phyloP scores from a whole-genome alignment of 2,888 invertebrate species.

The Formica aserva region DNA sequence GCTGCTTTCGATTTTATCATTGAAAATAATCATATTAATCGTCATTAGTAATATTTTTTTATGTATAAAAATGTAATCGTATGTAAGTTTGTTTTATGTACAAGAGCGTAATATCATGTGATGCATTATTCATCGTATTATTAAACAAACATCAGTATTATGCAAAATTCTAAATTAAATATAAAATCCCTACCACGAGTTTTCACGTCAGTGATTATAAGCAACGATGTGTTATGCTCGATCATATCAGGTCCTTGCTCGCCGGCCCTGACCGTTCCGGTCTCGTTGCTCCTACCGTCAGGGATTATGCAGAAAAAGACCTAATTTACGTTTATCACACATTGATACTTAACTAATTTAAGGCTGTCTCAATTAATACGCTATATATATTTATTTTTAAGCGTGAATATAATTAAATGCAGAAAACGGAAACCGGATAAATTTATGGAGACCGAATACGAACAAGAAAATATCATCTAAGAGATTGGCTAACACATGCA shows the following conservation, averaged over 20 bases:
- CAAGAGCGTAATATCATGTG: neutral
- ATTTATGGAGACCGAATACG: neutral
- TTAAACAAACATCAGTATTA: conserved; percentile 14
- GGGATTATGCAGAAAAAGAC: conserved; percentile 69
- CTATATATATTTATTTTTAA: neutral
- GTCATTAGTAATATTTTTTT: neutral
- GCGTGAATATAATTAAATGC: conserved; percentile 18
- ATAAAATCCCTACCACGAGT: conserved; percentile 18
- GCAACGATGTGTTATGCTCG: conserved; percentile 69
- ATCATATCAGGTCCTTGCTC: conserved; percentile 74
- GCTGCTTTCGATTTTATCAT: neutral
- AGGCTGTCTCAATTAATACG: conserved; percentile 12
- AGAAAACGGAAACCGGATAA: neutral
- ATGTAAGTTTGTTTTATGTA: neutral
- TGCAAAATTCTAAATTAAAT: conserved; percentile 14
- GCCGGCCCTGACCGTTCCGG: conserved; percentile 80
- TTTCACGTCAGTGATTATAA: conserved; percentile 59
- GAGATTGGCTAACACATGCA: neutral
- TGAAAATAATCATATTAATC: neutral
- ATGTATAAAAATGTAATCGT: neutral
- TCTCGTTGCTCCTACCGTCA: conserved; percentile 71
- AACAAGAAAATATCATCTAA: neutral
- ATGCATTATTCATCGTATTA: neutral
- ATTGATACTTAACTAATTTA: conserved; percentile 48
- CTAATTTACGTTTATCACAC: conserved; percentile 65